These are phyloP conservation scores for Apomyelois bistriatella DNA, from an alignment of 2,888 invertebrate genomes.

Conservation along the genomic window DNA sequence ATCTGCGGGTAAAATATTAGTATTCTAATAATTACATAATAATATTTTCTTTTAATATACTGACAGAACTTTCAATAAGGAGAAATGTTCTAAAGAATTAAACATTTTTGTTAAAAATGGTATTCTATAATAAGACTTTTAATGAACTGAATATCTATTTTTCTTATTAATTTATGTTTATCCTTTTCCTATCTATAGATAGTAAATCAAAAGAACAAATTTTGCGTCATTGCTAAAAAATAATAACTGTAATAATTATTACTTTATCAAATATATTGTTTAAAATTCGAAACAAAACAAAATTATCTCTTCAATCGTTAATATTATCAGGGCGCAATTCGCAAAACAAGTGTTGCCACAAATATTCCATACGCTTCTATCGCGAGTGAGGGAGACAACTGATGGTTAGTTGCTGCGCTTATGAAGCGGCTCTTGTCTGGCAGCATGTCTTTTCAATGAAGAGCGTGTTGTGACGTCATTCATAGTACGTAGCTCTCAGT, in stretches of 20 bases:
- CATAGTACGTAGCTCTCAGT: conserved; percentile 80
- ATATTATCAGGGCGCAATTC: conserved; percentile 67
- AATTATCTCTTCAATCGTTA: conserved; percentile 31
- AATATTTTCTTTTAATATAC: no score
- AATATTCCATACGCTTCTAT: conserved; percentile 75
- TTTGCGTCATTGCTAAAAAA: conserved; percentile 1
- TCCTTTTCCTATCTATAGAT: background rate
- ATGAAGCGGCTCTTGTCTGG: conserved; percentile 54
- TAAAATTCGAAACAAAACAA: conserved; percentile 27
- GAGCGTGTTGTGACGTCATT: conserved; percentile 65
- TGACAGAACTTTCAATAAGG: no score
- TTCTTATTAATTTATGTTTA: no score
- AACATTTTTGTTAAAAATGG: no score
- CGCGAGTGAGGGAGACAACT: conserved; percentile 64
- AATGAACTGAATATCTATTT: no score
- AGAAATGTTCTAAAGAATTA: no score
- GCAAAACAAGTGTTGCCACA: conserved; percentile 75
- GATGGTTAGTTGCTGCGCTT: conserved; percentile 55
- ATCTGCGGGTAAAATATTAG: no score
- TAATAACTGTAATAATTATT: background rate
- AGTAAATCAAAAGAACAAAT: background rate
- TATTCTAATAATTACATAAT: no score
- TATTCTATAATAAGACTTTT: no score
- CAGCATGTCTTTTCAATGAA: conserved; percentile 61
- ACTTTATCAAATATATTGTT: background rate